Evolutionary conservation across 2,888 invertebrate genomes (phyloP).

Genomic region (Thyatira batis): DNA sequence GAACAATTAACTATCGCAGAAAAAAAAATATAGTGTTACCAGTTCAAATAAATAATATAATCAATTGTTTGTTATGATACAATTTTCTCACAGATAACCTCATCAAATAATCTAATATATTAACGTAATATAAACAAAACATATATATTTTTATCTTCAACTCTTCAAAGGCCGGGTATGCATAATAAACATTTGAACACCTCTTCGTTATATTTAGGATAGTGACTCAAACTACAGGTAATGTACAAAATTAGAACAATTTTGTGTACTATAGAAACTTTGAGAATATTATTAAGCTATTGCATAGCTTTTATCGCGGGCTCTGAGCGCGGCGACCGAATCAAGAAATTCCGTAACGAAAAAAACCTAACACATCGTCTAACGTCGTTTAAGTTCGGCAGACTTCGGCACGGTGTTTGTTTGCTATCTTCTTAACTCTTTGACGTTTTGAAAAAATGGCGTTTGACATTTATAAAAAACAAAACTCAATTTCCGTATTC

Average conservation of each 20-base stretch:
- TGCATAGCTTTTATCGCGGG: no score
- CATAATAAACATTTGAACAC: neutral
- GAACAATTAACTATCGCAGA: no score
- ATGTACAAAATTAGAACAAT: neutral
- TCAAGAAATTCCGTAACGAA: no score
- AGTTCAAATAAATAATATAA: neutral
- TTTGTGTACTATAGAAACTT: neutral
- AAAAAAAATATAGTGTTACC: neutral
- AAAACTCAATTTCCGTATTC: no score
- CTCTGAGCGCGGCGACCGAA: no score
- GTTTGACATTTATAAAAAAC: no score
- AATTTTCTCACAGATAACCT: neutral
- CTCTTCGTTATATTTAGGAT: neutral
- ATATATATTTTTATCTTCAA: neutral
- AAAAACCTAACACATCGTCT: no score
- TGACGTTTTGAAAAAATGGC: no score
- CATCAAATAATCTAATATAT: neutral
- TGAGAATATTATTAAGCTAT: neutral
- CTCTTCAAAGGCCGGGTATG: neutral
- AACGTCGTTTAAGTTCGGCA: no score
- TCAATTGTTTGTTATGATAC: neutral
- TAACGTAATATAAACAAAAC: neutral
- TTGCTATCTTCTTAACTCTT: no score
- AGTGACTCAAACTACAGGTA: neutral
- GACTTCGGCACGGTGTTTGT: no score